Evolutionary conservation across 2,888 invertebrate genomes (phyloP).

Genomic region (Polydesmus complanatus): DNA sequence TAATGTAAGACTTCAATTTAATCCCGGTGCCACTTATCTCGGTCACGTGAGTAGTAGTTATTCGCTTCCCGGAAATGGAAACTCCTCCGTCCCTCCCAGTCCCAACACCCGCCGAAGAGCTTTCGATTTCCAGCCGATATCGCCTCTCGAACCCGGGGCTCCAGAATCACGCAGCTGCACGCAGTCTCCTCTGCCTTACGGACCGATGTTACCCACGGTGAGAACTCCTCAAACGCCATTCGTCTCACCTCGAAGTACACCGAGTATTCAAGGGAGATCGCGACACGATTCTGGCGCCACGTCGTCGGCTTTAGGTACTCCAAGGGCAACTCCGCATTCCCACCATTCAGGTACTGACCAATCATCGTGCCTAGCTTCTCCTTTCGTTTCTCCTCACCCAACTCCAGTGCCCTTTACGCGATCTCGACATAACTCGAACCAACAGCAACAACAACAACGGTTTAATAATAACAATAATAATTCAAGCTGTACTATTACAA

Average conservation of each 20-base stretch:
- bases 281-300: conserved; percentile 38
- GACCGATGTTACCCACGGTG: conserved; percentile 43
- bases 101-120: conserved; percentile 62
- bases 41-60: not conserved
- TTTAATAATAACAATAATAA: not conserved
- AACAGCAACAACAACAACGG: conserved; percentile 6
- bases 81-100: conserved; percentile 47
- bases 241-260: conserved; percentile 65
- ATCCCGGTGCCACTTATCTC: not conserved
- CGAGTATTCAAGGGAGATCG: conserved; percentile 46
- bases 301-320: conserved; percentile 20
- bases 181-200: conserved; percentile 9
- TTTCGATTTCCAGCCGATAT: conserved; percentile 75
- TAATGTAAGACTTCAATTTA: not conserved
- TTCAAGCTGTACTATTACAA: conserved; percentile 4
- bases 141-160: conserved; percentile 42
- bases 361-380: conserved; percentile 17
- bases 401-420: conserved; percentile 27
- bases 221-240: conserved; percentile 63
- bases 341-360: conserved; percentile 6
- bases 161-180: conserved; percentile 19
- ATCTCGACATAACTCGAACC: conserved; percentile 27
- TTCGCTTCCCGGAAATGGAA: not conserved
- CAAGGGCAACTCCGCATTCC: conserved; percentile 15
- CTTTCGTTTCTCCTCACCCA: conserved; percentile 27